These are phyloP conservation scores for Drosophila cognata DNA, from an alignment of 2,888 invertebrate species.

Conservation along the genomic window DNA sequence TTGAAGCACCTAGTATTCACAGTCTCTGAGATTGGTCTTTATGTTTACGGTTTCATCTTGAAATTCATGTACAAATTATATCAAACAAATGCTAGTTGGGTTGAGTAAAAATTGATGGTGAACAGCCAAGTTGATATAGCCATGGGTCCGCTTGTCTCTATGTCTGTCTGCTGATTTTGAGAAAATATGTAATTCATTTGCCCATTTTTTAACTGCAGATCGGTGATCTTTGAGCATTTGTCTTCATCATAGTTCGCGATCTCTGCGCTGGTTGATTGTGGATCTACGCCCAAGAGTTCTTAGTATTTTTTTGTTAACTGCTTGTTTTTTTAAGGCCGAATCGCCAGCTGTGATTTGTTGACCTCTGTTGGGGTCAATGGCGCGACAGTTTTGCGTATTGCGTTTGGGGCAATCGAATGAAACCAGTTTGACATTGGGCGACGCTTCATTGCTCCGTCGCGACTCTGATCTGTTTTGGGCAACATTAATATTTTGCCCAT, in stretches of 20 bases:
- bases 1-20: neutral
- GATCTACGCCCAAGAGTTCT: neutral
- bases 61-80: neutral
- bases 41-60: neutral
- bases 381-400: neutral
- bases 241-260: neutral
- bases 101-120: too few relatives aligned
- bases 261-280: conserved; percentile 4
- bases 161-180: neutral
- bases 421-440: conserved; percentile 45
- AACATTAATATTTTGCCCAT: conserved; percentile 49
- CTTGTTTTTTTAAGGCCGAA: neutral
- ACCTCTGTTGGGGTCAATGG: conserved; percentile 54
- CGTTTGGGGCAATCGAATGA: conserved; percentile 6
- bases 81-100: neutral
- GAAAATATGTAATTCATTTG: neutral
- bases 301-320: neutral
- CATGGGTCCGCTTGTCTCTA: too few relatives aligned
- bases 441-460: conserved; percentile 38
- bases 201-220: neutral
- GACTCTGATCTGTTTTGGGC: conserved; percentile 37
- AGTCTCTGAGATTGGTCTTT: neutral
- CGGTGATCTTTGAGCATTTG: neutral
- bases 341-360: conserved; percentile 19
- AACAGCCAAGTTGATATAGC: too few relatives aligned